Percentiles rank a stretch among this genome's conserved stretches.
Evolutionary conservation across 1,140 invertebrate genomes (phyloP).

Genomic region (Harpegnathos saltator): DNA sequence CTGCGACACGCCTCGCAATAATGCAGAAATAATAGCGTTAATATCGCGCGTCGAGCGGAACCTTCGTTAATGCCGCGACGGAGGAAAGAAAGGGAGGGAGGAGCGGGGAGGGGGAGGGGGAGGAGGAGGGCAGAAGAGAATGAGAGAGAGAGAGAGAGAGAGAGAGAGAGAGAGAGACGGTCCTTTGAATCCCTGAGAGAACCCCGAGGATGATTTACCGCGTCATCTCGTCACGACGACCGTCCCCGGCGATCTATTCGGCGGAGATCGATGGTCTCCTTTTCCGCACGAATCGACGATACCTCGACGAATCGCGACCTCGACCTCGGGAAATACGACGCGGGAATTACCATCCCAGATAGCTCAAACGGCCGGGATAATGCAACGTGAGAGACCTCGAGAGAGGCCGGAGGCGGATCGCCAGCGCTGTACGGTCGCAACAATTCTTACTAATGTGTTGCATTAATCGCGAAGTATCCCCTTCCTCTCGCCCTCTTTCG

Average conservation of each 20-base stretch:
- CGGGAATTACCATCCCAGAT: slow-evolving; percentile 56
- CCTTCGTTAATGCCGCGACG: slow-evolving; percentile 15
- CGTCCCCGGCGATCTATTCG: slow-evolving; percentile 42
- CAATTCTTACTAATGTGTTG: slow-evolving; percentile 48
- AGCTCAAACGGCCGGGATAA: slow-evolving; percentile 54
- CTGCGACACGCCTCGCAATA: neutral
- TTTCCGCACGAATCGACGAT: slow-evolving; percentile 55
- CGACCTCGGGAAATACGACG: slow-evolving; percentile 62
- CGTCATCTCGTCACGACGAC: slow-evolving; percentile 45
- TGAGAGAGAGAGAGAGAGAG: neutral
- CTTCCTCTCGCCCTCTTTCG: neutral
- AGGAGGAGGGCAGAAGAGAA: no score
- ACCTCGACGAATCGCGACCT: slow-evolving; percentile 55
- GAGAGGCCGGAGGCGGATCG: slow-evolving; percentile 47
- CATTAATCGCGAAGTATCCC: slow-evolving; percentile 23
- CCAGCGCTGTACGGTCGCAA: neutral
- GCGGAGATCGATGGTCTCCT: slow-evolving; percentile 55
- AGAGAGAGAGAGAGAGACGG: neutral
- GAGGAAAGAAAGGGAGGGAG: no score
- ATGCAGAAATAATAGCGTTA: slow-evolving; percentile 44
- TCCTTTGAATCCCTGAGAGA: slow-evolving; percentile 47
- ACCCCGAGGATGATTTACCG: slow-evolving; percentile 42
- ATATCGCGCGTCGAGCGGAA: neutral
- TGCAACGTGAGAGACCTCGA: slow-evolving; percentile 60
- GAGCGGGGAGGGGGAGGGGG: no score